Conservation (phyloP, 2,888 invertebrate species). For the Epistrophe eligans region DNA sequence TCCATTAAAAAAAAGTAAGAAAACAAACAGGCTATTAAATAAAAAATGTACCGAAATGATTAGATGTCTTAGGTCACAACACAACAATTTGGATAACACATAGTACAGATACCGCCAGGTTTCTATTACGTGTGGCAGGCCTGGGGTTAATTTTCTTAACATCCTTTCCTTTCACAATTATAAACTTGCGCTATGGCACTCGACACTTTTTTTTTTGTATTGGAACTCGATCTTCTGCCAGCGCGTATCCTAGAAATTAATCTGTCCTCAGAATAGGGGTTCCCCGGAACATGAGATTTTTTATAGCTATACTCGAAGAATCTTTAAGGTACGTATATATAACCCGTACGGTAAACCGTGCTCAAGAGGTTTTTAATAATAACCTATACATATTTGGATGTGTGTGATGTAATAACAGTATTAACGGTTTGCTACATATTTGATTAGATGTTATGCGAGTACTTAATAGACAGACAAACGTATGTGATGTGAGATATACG, state of each 20-base stretch:
- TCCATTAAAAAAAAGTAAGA: constrained; percentile 18
- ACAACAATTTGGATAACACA: constrained; percentile 30
- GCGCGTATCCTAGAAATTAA: constrained; percentile 40
- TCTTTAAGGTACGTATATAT: constrained; percentile 22
- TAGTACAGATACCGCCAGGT: background rate
- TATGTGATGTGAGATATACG: constrained; percentile 25
- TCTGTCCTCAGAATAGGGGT: constrained; percentile 55
- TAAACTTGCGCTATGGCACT: constrained; percentile 70
- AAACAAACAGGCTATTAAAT: constrained; percentile 21
- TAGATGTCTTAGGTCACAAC: constrained; percentile 41
- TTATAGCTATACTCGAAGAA: background rate
- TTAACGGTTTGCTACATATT: constrained; percentile 74
- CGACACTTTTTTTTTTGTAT: constrained; percentile 56
- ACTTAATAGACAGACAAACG: constrained; percentile 55
- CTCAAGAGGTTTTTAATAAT: constrained; percentile 41
- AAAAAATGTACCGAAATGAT: constrained; percentile 34
- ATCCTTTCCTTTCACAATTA: constrained; percentile 31
- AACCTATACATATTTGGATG: constrained; percentile 9
- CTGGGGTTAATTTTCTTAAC: constrained; percentile 48
- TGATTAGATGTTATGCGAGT: constrained; percentile 74
- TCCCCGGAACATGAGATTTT: constrained; percentile 21
- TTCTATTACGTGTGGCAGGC: constrained; percentile 16
- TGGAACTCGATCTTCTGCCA: constrained; percentile 39
- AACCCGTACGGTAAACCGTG: constrained; percentile 54
- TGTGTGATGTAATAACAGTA: constrained; percentile 69